Conservation (phyloP, 2,888 invertebrate genomes). For the Sturmia bella region DNA sequence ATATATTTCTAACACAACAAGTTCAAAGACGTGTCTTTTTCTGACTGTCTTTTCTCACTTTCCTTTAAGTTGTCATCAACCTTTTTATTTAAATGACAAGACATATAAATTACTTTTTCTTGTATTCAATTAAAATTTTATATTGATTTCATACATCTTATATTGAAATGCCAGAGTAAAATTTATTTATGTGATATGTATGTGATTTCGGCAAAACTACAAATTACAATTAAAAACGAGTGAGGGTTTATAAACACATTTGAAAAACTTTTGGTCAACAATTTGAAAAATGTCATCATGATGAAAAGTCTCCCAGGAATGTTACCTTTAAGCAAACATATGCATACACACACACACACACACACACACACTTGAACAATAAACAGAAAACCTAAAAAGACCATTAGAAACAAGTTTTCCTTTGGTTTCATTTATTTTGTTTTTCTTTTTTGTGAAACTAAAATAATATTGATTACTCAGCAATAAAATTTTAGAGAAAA, state of each 20-base stretch:
- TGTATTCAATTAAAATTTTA: slow-evolving; percentile 61
- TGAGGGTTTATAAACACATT: not conserved
- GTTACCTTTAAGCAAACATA: slow-evolving; percentile 24
- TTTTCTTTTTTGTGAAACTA: slow-evolving; percentile 21
- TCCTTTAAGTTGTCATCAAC: too few species aligned
- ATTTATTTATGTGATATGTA: not conserved
- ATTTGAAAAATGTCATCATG: slow-evolving; percentile 65
- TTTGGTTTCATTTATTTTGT: too few species aligned
- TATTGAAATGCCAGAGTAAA: not conserved
- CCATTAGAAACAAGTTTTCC: slow-evolving; percentile 18
- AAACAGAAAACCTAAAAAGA: slow-evolving; percentile 23
- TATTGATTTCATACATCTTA: slow-evolving; percentile 30
- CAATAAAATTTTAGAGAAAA: slow-evolving; percentile 53
- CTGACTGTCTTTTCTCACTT: too few species aligned
- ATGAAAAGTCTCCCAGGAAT: slow-evolving; percentile 61
- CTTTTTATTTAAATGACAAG: not conserved
- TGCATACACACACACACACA: not conserved
- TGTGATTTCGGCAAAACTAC: too few species aligned
- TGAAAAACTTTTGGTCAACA: slow-evolving; percentile 49
- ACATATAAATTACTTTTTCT: slow-evolving; percentile 57
- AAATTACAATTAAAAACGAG: not conserved
- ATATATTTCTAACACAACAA: too few species aligned
- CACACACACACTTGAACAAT: too few species aligned
- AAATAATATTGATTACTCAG: slow-evolving; percentile 66
- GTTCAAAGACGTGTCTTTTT: too few species aligned